Evolutionary conservation across 2,797 vertebrate genomes (phyloP).

Genomic region (Epinephelus malabaricus): DNA sequence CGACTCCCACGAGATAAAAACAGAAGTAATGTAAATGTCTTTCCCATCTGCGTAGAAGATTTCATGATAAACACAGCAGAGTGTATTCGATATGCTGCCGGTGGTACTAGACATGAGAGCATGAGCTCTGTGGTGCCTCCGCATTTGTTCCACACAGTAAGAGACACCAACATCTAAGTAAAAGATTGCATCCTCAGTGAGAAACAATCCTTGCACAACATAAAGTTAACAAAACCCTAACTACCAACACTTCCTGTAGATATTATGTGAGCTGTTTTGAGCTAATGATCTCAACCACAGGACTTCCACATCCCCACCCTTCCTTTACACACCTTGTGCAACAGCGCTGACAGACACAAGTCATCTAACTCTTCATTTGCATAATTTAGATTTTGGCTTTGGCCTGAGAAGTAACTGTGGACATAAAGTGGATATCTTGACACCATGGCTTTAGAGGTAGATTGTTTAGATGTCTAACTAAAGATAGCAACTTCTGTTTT

Average conservation of each 20-base stretch:
- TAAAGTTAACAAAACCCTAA: not conserved
- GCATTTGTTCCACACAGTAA: not conserved
- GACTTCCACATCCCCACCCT: constrained; percentile 61
- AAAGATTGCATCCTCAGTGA: not conserved
- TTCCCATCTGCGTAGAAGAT: not conserved
- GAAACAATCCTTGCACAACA: not conserved
- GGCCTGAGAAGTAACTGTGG: not conserved
- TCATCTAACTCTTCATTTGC: not conserved
- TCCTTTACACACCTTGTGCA: constrained; percentile 48
- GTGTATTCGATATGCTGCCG: not conserved
- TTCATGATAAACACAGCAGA: not conserved
- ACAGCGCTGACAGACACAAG: not conserved
- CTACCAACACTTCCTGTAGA: constrained; percentile 8
- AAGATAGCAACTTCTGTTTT: constrained; percentile 49
- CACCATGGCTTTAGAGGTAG: not conserved
- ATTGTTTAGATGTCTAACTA: not conserved
- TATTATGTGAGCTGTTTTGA: constrained; percentile 5
- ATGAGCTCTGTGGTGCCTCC: not conserved
- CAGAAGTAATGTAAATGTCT: constrained; percentile 1
- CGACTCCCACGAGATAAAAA: not conserved
- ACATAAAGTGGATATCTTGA: not conserved
- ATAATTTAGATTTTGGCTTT: not conserved
- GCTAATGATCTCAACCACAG: constrained; percentile 31
- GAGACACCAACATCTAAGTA: not conserved
- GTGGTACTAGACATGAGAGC: not conserved